These are phyloP conservation scores for Aythya fuligula DNA, from an alignment of 2,797 vertebrate genomes.

Conservation along the genomic window DNA sequence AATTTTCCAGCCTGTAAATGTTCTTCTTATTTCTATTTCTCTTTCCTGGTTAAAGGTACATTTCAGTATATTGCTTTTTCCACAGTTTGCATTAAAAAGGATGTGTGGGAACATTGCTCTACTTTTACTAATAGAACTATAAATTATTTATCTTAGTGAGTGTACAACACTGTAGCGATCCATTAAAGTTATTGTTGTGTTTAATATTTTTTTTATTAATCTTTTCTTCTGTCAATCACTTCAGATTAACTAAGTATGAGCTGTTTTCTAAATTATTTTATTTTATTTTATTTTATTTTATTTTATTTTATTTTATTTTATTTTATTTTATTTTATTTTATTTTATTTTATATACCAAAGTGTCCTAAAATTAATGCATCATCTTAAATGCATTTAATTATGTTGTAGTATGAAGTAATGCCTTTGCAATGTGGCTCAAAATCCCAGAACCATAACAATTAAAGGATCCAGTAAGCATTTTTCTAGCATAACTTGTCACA, in stretches of 20 bases:
- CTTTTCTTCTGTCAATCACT: neutral
- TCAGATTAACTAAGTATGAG: neutral
- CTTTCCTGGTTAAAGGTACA: neutral
- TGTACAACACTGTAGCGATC: neutral
- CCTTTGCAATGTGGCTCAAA: neutral
- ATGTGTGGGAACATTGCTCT: neutral
- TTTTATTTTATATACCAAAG: too few species aligned
- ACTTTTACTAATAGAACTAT: neutral
- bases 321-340: neutral
- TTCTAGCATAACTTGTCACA: neutral
- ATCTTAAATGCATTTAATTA: neutral
- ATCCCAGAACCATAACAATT: neutral
- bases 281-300: neutral
- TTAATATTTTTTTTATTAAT: neutral
- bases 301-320: neutral
- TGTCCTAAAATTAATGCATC: neutral
- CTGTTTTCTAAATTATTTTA: neutral
- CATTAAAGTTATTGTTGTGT: neutral
- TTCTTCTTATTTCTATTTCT: neutral
- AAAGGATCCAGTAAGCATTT: neutral
- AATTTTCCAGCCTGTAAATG: neutral
- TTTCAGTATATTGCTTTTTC: neutral
- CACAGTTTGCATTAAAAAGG: neutral
- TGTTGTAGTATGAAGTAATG: rapidly evolving
- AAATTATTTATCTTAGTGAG: neutral